These are phyloP conservation scores for Morelia viridis DNA, from an alignment of 2,797 vertebrate genomes.

Conservation along the genomic window DNA sequence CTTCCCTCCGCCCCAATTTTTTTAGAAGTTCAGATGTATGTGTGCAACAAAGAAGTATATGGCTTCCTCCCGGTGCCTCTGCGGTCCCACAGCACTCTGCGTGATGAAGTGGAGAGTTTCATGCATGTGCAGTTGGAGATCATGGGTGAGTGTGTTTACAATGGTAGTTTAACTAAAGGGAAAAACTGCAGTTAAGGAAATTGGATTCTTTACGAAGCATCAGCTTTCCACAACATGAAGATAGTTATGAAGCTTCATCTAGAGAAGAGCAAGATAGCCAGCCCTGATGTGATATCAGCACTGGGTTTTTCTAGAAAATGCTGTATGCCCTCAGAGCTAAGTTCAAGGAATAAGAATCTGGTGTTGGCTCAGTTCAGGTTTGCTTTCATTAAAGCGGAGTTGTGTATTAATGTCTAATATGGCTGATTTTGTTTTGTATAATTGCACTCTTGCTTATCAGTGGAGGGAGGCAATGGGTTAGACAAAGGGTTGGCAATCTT, in stretches of 20 bases:
- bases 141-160: conserved; percentile 77
- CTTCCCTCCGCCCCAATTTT: neutral
- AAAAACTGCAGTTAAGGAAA: neutral
- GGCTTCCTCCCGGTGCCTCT: conserved; percentile 87
- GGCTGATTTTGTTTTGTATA: neutral
- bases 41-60: conserved; percentile 86
- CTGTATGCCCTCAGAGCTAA: neutral
- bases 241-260: neutral
- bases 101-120: conserved; percentile 89
- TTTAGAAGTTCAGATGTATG: conserved; percentile 89
- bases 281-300: neutral
- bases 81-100: conserved; percentile 81
- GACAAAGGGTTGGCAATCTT: neutral
- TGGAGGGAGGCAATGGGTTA: neutral
- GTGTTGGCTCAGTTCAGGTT: neutral
- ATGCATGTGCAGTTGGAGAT: conserved; percentile 84
- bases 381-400: neutral
- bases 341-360: neutral
- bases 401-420: neutral
- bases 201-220: neutral
- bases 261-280: neutral
- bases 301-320: neutral
- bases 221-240: neutral
- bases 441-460: neutral
- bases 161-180: neutral